A percentile compares a stretch with the other conserved stretches of the same genome.
Conservation (phyloP, 1,140 invertebrate genomes). For the Neuroterus valhalla region DNA sequence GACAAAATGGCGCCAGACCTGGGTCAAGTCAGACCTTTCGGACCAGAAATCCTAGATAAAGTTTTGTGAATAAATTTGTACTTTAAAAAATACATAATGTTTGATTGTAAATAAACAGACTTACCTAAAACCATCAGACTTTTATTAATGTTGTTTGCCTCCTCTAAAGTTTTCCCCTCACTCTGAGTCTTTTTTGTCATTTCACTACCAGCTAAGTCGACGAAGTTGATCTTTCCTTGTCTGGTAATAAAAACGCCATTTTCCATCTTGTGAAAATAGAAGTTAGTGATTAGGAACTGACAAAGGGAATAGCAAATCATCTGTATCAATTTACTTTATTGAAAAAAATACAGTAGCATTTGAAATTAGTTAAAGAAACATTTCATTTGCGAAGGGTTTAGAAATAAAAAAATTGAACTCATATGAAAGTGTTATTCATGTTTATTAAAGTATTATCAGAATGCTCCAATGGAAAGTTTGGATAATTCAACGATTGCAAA, state of each 20-base stretch:
- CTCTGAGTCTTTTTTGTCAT: constrained; percentile 96
- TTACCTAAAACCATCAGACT: constrained; percentile 95
- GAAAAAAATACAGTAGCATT: not conserved
- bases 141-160: constrained; percentile 97
- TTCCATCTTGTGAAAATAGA: constrained; percentile 71
- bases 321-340: not conserved
- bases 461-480: too few species aligned
- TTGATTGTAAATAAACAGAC: constrained; percentile 33
- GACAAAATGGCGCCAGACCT: too few species aligned
- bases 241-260: constrained; percentile 89
- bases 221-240: constrained; percentile 95
- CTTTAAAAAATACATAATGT: not conserved
- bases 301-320: not conserved
- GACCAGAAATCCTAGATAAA: not conserved
- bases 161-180: constrained; percentile 91
- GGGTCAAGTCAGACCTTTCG: too few species aligned
- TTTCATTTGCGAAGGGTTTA: too few species aligned
- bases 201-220: constrained; percentile 95
- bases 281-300: not conserved
- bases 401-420: too few species aligned
- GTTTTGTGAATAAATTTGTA: not conserved
- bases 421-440: too few species aligned
- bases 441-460: too few species aligned
- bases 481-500: not conserved
- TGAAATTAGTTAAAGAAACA: not conserved